A percentile compares a stretch with the other conserved stretches of the same genome.
phyloP scores from a whole-genome alignment of 2,888 invertebrate species.

The Gymnocheta viridis region DNA sequence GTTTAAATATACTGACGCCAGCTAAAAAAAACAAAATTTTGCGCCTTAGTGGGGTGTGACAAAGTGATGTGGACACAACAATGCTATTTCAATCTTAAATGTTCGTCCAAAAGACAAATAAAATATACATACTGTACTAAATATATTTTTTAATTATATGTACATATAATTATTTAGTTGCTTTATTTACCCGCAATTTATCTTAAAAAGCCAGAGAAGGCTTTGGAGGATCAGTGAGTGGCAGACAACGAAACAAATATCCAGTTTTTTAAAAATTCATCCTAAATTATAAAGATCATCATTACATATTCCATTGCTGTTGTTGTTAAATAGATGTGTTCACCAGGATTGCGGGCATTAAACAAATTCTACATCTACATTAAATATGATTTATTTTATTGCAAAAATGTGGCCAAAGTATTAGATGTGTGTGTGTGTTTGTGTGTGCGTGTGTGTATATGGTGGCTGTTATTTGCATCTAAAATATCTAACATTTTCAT shows the following conservation, averaged over 20 bases:
- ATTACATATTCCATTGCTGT: not conserved
- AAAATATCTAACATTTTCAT: not conserved
- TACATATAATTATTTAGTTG: no score
- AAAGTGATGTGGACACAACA: conserved; percentile 39
- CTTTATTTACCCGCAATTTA: conserved; percentile 20
- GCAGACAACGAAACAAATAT: not conserved
- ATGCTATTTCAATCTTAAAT: conserved; percentile 1
- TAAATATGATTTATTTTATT: conserved; percentile 64
- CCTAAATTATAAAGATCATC: conserved; percentile 56
- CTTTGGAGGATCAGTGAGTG: conserved; percentile 43
- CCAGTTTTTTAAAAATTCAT: conserved; percentile 39
- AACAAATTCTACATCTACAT: conserved; percentile 30
- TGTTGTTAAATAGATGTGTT: not conserved
- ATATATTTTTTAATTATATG: no score
- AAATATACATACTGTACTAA: not conserved
- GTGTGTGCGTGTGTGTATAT: no score
- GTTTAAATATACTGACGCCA: conserved; percentile 47
- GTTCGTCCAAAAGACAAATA: not conserved
- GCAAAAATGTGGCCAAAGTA: conserved; percentile 37
- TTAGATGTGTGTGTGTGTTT: not conserved
- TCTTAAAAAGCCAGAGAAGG: conserved; percentile 8
- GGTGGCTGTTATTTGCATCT: not conserved
- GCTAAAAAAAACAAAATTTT: conserved; percentile 25
- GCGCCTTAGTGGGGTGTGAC: conserved; percentile 64
- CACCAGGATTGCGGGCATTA: conserved; percentile 9